Evolutionary conservation across 2,113 vertebrate genomes (phyloP).

Genomic region (Perognathus longimembris): DNA sequence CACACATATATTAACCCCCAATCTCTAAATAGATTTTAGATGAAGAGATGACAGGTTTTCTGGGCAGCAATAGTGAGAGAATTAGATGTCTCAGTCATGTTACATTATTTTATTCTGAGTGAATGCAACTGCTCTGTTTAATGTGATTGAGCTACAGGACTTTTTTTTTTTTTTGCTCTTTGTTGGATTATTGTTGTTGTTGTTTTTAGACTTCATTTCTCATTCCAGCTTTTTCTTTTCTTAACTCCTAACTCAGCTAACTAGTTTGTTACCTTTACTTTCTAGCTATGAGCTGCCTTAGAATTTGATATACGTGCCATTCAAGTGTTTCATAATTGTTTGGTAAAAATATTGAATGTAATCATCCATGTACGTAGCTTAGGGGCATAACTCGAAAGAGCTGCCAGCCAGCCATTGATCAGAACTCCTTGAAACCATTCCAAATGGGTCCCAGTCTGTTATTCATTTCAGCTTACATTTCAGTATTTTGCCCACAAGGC

Average conservation of each 20-base stretch:
- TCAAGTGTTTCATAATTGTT: not conserved
- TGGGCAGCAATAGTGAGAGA: not conserved
- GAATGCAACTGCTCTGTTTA: not conserved
- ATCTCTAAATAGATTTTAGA: constrained; percentile 30
- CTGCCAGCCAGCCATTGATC: not conserved
- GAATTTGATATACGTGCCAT: not conserved
- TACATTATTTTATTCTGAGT: not conserved
- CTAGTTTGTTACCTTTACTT: not conserved
- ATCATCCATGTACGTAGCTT: not conserved
- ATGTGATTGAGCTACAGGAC: not conserved
- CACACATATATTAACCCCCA: not conserved
- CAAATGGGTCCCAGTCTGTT: not conserved
- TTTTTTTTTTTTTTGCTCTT: not conserved
- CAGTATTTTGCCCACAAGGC: not conserved
- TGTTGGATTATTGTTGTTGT: not conserved
- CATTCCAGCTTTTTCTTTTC: not conserved
- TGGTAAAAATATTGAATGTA: constrained; percentile 15
- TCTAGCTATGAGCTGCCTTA: not conserved
- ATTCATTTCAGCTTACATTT: not conserved
- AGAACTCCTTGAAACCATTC: constrained; percentile 30
- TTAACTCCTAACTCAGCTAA: not conserved
- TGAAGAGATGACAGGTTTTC: not conserved
- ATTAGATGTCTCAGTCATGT: not conserved
- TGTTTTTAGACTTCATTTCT: not conserved
- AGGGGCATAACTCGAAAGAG: not conserved